These are phyloP conservation scores for Mythimna impura DNA, from an alignment of 2,888 invertebrate species.

Conservation along the genomic window DNA sequence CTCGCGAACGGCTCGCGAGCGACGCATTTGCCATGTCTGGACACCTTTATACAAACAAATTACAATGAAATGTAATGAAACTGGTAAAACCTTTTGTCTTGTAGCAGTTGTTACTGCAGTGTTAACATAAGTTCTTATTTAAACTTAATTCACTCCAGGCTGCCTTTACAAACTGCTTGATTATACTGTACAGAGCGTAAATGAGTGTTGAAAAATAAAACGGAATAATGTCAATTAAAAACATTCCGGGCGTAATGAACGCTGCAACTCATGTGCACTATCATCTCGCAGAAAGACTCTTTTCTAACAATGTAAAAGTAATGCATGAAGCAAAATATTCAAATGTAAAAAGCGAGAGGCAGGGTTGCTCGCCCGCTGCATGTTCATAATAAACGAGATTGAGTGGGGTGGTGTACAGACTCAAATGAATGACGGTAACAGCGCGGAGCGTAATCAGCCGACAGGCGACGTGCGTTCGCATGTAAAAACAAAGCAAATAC, in stretches of 20 bases:
- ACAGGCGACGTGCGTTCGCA: slow-evolving; percentile 81
- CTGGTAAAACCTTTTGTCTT: slow-evolving; percentile 25
- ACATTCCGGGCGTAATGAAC: slow-evolving; percentile 60
- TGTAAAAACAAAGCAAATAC: slow-evolving; percentile 84
- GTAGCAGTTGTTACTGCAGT: slow-evolving; percentile 20
- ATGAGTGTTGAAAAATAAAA: slow-evolving; percentile 53
- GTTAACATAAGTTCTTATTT: slow-evolving; percentile 36
- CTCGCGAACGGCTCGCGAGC: too few species aligned
- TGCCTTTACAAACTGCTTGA: slow-evolving; percentile 41
- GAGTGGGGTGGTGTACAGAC: slow-evolving; percentile 85
- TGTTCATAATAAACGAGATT: slow-evolving; percentile 89
- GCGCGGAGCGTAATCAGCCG: slow-evolving; percentile 85
- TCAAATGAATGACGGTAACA: slow-evolving; percentile 88
- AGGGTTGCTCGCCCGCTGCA: slow-evolving; percentile 77
- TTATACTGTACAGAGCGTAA: slow-evolving; percentile 31
- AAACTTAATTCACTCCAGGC: slow-evolving; percentile 29
- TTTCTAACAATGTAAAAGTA: slow-evolving; percentile 80
- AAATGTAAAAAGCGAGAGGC: slow-evolving; percentile 83
- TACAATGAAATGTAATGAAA: slow-evolving; percentile 26
- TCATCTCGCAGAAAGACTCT: slow-evolving; percentile 70
- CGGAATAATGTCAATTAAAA: slow-evolving; percentile 64
- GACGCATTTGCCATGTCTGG: too few species aligned
- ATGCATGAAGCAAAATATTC: slow-evolving; percentile 82
- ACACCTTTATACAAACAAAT: slow-evolving; percentile 3
- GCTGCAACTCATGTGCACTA: slow-evolving; percentile 66